A percentile compares a stretch with the other conserved stretches of the same genome.
phyloP scores from a whole-genome alignment of 2,888 invertebrate genomes.

The Drosophila monieri region DNA sequence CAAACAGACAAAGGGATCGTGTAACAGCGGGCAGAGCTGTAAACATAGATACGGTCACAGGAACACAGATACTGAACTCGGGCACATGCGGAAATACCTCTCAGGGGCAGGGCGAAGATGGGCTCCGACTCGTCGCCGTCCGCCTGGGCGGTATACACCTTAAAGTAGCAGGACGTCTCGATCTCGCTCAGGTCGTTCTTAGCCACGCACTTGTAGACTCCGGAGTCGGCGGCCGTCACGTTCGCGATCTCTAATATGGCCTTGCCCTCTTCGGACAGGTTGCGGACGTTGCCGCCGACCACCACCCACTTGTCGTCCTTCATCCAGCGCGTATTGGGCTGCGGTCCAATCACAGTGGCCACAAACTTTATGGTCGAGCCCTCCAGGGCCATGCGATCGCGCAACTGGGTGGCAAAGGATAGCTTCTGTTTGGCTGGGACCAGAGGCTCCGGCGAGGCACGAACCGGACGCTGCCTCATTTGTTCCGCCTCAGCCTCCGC shows the following conservation, averaged over 20 bases:
- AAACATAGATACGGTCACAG: constrained; percentile 37
- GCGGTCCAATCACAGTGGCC: constrained; percentile 90
- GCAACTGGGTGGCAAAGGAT: constrained; percentile 89
- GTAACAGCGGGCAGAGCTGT: constrained; percentile 49
- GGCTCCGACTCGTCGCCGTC: constrained; percentile 83
- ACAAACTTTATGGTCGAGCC: constrained; percentile 91
- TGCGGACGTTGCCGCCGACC: constrained; percentile 86
- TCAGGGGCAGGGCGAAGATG: constrained; percentile 85
- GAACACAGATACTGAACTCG: constrained; percentile 18
- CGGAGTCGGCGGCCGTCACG: constrained; percentile 88
- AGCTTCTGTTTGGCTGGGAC: constrained; percentile 83
- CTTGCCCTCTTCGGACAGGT: constrained; percentile 88
- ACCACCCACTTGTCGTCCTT: constrained; percentile 88
- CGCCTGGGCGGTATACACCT: constrained; percentile 81
- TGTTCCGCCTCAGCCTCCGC: constrained; percentile 71
- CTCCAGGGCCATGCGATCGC: constrained; percentile 90
- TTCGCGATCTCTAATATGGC: constrained; percentile 90
- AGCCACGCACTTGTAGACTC: constrained; percentile 92
- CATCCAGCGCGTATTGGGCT: constrained; percentile 90
- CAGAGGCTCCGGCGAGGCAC: constrained; percentile 76
- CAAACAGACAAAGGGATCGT: constrained; percentile 42
- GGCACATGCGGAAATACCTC: constrained; percentile 85
- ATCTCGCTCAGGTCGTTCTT: constrained; percentile 90
- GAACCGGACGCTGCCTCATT: constrained; percentile 52
- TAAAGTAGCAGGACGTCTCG: constrained; percentile 89